Conservation (phyloP, 2,888 invertebrate species). For the Phlogophora meticulosa region DNA sequence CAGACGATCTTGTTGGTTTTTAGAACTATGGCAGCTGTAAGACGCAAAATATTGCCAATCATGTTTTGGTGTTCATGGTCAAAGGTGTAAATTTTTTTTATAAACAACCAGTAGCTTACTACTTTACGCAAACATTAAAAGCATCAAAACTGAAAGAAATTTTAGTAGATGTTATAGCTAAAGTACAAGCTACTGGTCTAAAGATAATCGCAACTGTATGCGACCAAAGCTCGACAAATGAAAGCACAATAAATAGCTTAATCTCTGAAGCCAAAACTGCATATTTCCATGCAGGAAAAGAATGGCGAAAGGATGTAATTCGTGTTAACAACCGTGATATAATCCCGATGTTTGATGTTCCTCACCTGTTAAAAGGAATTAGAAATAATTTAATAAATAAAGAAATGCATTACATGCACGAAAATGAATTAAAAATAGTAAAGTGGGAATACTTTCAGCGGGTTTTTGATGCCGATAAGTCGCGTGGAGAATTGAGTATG, state of each 20-base stretch:
- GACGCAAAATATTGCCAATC: conserved; percentile 6
- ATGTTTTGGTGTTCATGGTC: conserved; percentile 18
- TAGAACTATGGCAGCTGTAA: conserved; percentile 9
- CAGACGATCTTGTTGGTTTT: conserved; percentile 11
- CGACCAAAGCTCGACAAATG: conserved; percentile 13
- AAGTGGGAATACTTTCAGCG: conserved; percentile 20
- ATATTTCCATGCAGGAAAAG: conserved; percentile 10
- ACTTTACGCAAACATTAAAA: conserved; percentile 17
- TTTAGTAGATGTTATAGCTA: conserved; percentile 1
- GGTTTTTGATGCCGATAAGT: conserved; percentile 9
- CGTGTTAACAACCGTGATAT: neutral
- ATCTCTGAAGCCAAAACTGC: conserved; percentile 11
- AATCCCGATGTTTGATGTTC: conserved; percentile 2
- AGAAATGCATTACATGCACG: conserved; percentile 15
- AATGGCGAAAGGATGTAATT: conserved; percentile 3
- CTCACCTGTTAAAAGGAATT: conserved; percentile 1
- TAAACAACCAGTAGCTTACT: conserved; percentile 23
- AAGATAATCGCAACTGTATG: conserved; percentile 3
- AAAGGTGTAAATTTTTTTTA: conserved; percentile 12
- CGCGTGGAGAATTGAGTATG: conserved; percentile 1
- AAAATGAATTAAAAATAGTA: conserved; percentile 9
- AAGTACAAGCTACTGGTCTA: conserved; percentile 9
- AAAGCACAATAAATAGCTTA: conserved; percentile 6
- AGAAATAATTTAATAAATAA: conserved; percentile 15
- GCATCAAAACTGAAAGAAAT: conserved; percentile 8